Evolutionary conservation across 2,888 invertebrate genomes (phyloP), one percentile per base, ranked within the genome.

Genomic region (Thyatira batis): DNA sequence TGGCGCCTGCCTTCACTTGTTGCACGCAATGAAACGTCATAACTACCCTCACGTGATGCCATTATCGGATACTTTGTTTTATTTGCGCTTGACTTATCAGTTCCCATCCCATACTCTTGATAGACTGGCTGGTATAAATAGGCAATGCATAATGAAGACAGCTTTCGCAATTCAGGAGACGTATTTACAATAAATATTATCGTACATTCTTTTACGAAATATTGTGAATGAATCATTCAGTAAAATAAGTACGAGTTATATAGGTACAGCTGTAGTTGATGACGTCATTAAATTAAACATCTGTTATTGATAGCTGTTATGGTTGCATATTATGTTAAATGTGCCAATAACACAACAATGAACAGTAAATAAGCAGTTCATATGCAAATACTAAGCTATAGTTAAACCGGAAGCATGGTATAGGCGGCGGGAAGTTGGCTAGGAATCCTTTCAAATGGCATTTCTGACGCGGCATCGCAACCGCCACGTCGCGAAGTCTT

Each of bases 1-100:
- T 74, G 88, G 86, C 88, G 89, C 89, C 85, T 59, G 59, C 52
- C 63, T 65, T 61, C 76, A 87, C 89, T 89, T 89, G 89, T 89
- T 90, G 90, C 86, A 65, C 75, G 71, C 67, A 65, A 71, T 73
- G 73, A 84, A 87, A 86, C 82, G 84, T 86, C 87, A 87, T 88
- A 88, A 88, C 87, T 76, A 81, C 83, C 80, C 79, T 74, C 78
- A 83, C 84, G 84, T 87, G 85, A 82, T 77, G 69, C 67, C 75
- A 80, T 82, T 80, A 80, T 76, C 66, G 56, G 75, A 83, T 82
- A 82, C 73, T 79, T 75, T 74, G 67, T 73, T 75, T 73, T 81
- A 78, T 79, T 77, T 71, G 61, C 65, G 57, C 55, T 67, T 60
- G 66, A 69, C 63, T 78, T 77, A 78, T 78, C 71, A 73, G 60